Conservation (phyloP, 2,888 invertebrate species). For the Drosophila anomelani region DNA sequence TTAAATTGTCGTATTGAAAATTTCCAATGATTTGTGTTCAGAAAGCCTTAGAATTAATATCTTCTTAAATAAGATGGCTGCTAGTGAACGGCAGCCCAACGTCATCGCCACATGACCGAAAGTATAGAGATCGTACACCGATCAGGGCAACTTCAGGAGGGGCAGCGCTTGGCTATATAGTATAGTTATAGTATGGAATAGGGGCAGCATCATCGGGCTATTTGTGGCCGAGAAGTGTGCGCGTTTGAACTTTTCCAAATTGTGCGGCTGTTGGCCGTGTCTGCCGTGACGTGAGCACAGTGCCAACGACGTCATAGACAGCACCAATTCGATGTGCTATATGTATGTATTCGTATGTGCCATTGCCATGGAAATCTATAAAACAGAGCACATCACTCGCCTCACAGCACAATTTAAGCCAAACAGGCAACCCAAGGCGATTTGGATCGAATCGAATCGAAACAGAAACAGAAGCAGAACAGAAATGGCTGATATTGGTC, state of each 20-base stretch:
- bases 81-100: conserved; percentile 22
- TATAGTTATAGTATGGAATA: conserved; percentile 21
- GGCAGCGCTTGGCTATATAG: conserved; percentile 4
- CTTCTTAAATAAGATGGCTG: neutral
- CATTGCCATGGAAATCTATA: conserved; percentile 50
- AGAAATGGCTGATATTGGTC: conserved; percentile 5
- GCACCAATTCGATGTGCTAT: conserved; percentile 25
- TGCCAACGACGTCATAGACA: conserved; percentile 63
- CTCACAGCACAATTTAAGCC: conserved; percentile 17
- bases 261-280: conserved; percentile 44
- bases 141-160: neutral
- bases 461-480: neutral
- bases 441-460: conserved; percentile 12
- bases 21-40: neutral
- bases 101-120: conserved; percentile 52
- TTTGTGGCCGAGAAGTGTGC: conserved; percentile 70
- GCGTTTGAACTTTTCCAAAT: conserved; percentile 67
- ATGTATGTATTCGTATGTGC: conserved; percentile 24
- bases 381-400: conserved; percentile 33
- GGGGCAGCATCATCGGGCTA: conserved; percentile 55
- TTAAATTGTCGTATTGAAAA: too few relatives aligned
- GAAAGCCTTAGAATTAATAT: neutral
- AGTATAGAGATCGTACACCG: neutral
- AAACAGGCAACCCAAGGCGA: conserved; percentile 9
- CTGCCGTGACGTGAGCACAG: conserved; percentile 54